Conservation (phyloP, 92 coral and sea anemone species). For the Palythoa caribaeorum region DNA sequence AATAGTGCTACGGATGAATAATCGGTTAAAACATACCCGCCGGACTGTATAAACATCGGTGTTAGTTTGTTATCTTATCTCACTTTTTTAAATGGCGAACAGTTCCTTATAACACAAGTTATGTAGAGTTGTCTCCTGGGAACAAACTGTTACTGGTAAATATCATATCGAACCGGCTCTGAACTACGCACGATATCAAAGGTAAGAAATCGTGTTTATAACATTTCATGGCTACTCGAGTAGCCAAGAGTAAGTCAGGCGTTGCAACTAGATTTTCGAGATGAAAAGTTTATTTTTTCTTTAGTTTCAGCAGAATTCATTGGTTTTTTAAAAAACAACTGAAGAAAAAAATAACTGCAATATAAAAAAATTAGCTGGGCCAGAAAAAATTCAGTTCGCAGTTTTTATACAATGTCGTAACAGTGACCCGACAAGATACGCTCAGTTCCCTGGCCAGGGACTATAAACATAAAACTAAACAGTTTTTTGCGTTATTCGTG, state of each 20-base stretch:
- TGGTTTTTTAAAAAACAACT: no score
- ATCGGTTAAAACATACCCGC: slow-evolving; percentile 30
- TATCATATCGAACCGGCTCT: neutral
- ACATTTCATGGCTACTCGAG: neutral
- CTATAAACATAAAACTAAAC: no score
- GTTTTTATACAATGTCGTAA: no score
- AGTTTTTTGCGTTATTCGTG: no score
- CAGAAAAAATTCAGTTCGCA: no score
- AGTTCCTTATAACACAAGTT: neutral
- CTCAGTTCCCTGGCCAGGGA: no score
- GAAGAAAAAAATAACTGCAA: no score
- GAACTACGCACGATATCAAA: neutral
- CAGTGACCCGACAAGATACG: no score
- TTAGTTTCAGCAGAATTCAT: no score
- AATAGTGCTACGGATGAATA: slow-evolving; percentile 20
- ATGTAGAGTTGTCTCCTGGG: neutral
- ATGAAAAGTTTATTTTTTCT: neutral
- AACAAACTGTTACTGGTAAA: neutral
- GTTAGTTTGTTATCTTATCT: neutral
- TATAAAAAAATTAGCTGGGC: no score
- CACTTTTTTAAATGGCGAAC: neutral
- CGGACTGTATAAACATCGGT: neutral
- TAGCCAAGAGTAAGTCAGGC: neutral
- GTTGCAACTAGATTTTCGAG: neutral
- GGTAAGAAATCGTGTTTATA: neutral